Evolutionary conservation across 2,113 vertebrate genomes (phyloP), one percentile per base, ranked within the genome.

Genomic region (Callospermophilus lateralis): DNA sequence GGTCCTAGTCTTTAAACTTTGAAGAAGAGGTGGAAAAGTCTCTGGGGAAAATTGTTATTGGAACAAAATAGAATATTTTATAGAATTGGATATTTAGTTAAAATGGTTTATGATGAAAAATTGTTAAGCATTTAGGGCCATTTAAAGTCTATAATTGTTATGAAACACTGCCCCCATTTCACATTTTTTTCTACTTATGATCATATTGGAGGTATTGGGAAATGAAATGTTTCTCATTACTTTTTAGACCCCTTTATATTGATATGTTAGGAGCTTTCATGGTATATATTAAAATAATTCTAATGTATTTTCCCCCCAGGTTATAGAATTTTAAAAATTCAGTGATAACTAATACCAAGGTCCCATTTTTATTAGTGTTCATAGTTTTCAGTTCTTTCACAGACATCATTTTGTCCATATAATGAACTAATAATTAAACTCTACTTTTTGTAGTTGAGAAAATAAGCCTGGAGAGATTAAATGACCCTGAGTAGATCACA

Each of bases 61-160:
- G 19, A 94, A 84, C 17, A 81, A 72, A 67, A 51, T 42, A 86
- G 39, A 95, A 30, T 76, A 51, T 83, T 89, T 94, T 95, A 4
- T 93, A 86, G 61, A 96, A 84, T 92, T 89, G 45, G 96, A 32
- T 80, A 67, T 85, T 79, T 90, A 94, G 22, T 97, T 97, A 77
- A 88, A 96, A 58, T 85, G 55, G 39, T 81, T 81, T 89, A 88
- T 80, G 34, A 67, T 87, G 58, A 78, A 85, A 88, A 53, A 30
- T 67, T 88, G 53, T 42, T 83, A 37, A 94, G 58, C 6, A 81
- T 37, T 95, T 95, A 67, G 55, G 77, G 32, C 15, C 68, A 42
- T 34, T 16, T 93, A 67, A 92, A 70, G 13, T 95, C 24, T 96
- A 9, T 79, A 97, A 76, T 72, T 85, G 10, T 86, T 88, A 42